Conservation (phyloP, 53 echinoderm and acorn worm species). For the Echinarachnius parma region DNA sequence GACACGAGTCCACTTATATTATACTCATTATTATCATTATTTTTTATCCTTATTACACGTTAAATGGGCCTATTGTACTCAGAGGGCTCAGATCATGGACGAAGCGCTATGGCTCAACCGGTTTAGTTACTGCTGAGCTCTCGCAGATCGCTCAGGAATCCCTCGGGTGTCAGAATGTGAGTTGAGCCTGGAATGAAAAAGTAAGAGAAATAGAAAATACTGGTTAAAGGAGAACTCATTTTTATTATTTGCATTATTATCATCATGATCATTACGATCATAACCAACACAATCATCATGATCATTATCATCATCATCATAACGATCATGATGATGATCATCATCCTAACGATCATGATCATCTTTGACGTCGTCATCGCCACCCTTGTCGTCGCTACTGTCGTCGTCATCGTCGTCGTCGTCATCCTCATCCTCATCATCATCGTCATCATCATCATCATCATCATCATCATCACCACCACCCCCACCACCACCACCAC, state of each 20-base stretch:
- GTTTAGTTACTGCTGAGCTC: slow-evolving; percentile 87
- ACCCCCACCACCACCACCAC: not conserved
- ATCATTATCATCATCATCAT: not conserved
- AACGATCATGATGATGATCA: not conserved
- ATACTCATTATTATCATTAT: no score
- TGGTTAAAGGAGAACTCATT: no score
- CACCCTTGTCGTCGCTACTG: not conserved
- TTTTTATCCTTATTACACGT: no score
- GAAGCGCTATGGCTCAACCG: no score
- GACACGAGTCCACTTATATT: no score
- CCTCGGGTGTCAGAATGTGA: slow-evolving; percentile 93
- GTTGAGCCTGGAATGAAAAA: slow-evolving; percentile 67
- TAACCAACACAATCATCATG: not conserved
- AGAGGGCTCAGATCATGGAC: no score
- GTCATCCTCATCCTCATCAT: not conserved
- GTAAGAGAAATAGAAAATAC: not conserved
- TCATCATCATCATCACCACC: not conserved
- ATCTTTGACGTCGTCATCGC: no score
- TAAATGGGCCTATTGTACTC: no score
- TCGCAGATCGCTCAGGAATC: slow-evolving; percentile 90
- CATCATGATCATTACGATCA: not conserved
- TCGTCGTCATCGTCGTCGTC: not conserved
- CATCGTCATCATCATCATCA: not conserved
- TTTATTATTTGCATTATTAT: not conserved
- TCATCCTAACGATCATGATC: no score